Base-by-base conservation (phyloP, 2,888 invertebrate species). In the Cryptus viduatorius region DNA sequence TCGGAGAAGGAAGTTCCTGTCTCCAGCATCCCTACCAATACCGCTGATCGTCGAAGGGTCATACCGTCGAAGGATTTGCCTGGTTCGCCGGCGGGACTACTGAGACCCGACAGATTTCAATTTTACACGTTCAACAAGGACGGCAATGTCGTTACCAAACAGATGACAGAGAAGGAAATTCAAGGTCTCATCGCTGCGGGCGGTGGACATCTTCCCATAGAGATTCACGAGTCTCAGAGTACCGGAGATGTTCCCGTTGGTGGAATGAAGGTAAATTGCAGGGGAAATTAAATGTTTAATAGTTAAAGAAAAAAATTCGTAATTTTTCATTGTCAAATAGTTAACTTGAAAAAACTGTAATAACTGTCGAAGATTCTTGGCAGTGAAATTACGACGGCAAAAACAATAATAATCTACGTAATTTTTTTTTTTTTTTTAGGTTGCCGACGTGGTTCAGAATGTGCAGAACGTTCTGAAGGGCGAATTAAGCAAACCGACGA, bases 51-150 rank as follows among this genome's bases (percentile, higher is more conserved):
- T 96, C 67, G 94, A 95, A 67, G 94, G 92, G 84, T 94, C 94
- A 64, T 86, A 69, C 86, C 87, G 29, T 83, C 5, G 95, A 96
- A 85, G 95, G 89, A 90, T 46, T 86, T 92, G 19, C 92, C 94
- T 3, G 93, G 93, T 5, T 97, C 97, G 84, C 98, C 98, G 0
- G 97, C 97, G 0, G 96, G 96, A 89, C 94, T 98, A 0, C 94
- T 98, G 5, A 96, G 96, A 87, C 98, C 98, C 1, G 98, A 98
- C 91, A 95, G 96, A 91, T 98, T 98, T 92, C 97, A 98, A 91
- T 98, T 98, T 93, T 98, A 97, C 92, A 97, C 98, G 0, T 97
- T 98, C 90, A 97, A 98, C 90, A 97, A 97, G 90, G 96, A 96
- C 79, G 98, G 98, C 14, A 97, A 98, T 90, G 94, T 98, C 29